Conservation (phyloP, 1,140 invertebrate genomes). For the Oryctes rhinoceros region DNA sequence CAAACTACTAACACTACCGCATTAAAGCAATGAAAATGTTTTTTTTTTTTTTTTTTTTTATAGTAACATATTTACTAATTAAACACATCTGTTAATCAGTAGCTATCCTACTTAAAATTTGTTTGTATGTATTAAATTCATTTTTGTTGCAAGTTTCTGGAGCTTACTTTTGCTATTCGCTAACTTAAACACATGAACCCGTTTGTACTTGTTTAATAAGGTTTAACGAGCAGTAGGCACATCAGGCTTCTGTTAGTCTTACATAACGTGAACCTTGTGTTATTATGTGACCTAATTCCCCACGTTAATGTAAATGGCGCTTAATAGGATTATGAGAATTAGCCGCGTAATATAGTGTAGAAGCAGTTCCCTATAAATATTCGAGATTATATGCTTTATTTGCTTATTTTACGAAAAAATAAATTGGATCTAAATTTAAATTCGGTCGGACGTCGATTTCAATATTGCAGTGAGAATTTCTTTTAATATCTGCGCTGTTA, state of each 20-base stretch:
- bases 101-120: too few species aligned
- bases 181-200: neutral
- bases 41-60: too few species aligned
- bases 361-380: neutral
- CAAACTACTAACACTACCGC: too few species aligned
- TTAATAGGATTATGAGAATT: slow-evolving; percentile 30
- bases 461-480: too few species aligned
- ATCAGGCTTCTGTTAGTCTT: slow-evolving; percentile 1
- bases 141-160: too few species aligned
- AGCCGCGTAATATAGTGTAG: neutral
- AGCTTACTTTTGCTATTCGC: neutral
- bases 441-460: neutral
- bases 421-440: neutral
- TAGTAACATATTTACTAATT: too few species aligned
- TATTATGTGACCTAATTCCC: slow-evolving; percentile 27
- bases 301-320: slow-evolving; percentile 23
- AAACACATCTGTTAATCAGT: too few species aligned
- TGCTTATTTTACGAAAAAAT: neutral
- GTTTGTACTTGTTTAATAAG: slow-evolving; percentile 24
- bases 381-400: neutral
- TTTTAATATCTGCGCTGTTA: too few species aligned
- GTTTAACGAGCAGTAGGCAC: slow-evolving; percentile 15
- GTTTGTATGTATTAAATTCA: too few species aligned
- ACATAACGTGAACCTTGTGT: slow-evolving; percentile 16
- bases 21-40: too few species aligned